These are phyloP conservation scores for Poecilia gillii DNA, from an alignment of 2,797 vertebrate species.

Conservation along the genomic window DNA sequence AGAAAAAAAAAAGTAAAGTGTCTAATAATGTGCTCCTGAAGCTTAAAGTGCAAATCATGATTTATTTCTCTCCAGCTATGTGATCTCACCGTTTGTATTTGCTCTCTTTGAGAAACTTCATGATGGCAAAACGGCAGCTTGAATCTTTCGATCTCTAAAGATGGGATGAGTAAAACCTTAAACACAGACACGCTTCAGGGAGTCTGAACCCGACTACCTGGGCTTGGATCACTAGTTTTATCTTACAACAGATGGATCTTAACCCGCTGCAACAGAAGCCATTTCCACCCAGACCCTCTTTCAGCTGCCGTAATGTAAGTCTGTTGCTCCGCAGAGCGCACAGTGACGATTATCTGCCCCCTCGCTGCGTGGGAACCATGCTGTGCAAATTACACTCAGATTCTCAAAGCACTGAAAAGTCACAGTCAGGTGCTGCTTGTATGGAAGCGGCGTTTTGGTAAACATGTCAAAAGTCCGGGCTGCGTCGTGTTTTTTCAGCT, in stretches of 20 bases:
- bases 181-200: background rate
- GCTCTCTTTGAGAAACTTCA: background rate
- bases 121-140: no score
- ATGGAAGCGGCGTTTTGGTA: background rate
- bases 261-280: background rate
- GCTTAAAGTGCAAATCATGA: background rate
- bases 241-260: background rate
- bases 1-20: no score
- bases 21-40: background rate
- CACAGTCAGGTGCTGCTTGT: conserved; percentile 1
- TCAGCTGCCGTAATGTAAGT: background rate
- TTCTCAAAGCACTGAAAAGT: background rate
- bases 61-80: background rate
- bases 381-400: background rate
- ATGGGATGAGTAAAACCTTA: background rate
- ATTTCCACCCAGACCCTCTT: background rate
- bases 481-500: background rate
- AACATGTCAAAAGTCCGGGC: background rate
- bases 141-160: no score
- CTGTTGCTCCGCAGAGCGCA: background rate
- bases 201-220: background rate
- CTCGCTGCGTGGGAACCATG: background rate
- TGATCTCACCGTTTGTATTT: background rate
- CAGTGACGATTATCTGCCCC: background rate
- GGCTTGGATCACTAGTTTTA: background rate